Evolutionary conservation across 2,888 invertebrate species (phyloP), one percentile per base, ranked within the genome.

Genomic region (Microplitis manilae): DNA sequence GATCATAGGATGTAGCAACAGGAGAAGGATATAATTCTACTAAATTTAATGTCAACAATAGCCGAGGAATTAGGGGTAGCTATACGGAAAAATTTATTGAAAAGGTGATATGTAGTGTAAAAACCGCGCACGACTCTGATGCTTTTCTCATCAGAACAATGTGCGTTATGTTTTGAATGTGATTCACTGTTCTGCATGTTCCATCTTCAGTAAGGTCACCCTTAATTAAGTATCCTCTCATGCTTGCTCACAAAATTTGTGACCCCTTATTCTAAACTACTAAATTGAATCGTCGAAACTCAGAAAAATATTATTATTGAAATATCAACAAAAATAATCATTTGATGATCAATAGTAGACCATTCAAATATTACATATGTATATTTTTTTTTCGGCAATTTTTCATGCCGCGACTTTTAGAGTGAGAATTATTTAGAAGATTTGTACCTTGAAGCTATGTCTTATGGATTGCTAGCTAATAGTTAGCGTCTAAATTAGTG

Each of bases 101-200:
- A 79, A 77, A 73, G 75, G 77, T 69, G 68, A 15, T 9, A 13
- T 20, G 70, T 40, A 38, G 8, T 8, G 64, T 69, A 9, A 41
- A 61, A 64, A 74, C 77, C 62, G 67, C 67, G 64, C 41, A 76
- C 13, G 4, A 73, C 62, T 67, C 15, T 9, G 41, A 61, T 61
- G 62, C 62, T 69, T 60, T 15, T 62, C 17, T 68, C 60, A 50
- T 50, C 50, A 7, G 20, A 41, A 17, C 69, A 41, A 72, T 38
- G 39, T 17, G 64, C 69, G 13, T 62, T 64, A 68, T 39, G 70
- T 50, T 64, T 13, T 41, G 60, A 74, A 70, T 75, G 80, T 86
- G 84, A 87, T 87, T 85, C 84, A 84, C 85, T 84, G 84, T 85
- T 86, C 83, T 83, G 77, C 73, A 68, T 68, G 13, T 81, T 79